A percentile compares a stretch with the other conserved stretches of the same genome.
These are phyloP conservation scores for Rhinoptilus africanus DNA, from an alignment of 2,113 vertebrate species.

Conservation along the genomic window DNA sequence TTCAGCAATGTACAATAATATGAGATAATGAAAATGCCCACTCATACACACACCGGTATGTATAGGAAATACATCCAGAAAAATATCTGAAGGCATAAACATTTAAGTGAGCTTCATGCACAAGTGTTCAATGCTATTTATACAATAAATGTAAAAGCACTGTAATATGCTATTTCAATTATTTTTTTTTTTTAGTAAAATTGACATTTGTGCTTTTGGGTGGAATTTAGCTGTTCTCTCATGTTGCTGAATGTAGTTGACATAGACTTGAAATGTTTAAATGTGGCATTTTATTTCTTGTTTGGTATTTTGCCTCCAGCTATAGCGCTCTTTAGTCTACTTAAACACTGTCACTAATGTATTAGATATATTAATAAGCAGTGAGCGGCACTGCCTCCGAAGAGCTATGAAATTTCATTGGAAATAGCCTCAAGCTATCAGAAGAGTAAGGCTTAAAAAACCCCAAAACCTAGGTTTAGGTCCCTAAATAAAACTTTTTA, in stretches of 20 bases:
- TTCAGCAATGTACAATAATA: neutral
- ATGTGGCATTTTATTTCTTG: neutral
- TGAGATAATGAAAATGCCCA: neutral
- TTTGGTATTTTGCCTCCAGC: conserved; percentile 1
- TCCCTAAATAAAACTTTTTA: neutral
- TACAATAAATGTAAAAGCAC: neutral
- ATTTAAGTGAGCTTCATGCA: neutral
- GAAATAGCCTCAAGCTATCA: neutral
- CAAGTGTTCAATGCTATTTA: neutral
- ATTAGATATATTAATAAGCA: neutral
- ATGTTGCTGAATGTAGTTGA: neutral
- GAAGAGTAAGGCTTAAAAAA: neutral
- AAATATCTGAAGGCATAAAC: neutral
- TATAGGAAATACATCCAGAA: neutral
- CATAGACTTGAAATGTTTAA: neutral
- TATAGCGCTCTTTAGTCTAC: neutral
- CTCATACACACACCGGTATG: neutral
- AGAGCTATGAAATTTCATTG: neutral
- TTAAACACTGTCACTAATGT: neutral
- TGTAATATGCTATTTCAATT: neutral
- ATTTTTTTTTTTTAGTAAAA: neutral
- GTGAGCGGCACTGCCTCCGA: neutral
- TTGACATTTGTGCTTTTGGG: neutral
- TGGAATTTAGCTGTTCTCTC: neutral
- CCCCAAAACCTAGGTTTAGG: neutral